Percentiles rank a stretch among this genome's conserved stretches.
phyloP scores from a whole-genome alignment of 2,797 vertebrate species.

The Squalus acanthias region DNA sequence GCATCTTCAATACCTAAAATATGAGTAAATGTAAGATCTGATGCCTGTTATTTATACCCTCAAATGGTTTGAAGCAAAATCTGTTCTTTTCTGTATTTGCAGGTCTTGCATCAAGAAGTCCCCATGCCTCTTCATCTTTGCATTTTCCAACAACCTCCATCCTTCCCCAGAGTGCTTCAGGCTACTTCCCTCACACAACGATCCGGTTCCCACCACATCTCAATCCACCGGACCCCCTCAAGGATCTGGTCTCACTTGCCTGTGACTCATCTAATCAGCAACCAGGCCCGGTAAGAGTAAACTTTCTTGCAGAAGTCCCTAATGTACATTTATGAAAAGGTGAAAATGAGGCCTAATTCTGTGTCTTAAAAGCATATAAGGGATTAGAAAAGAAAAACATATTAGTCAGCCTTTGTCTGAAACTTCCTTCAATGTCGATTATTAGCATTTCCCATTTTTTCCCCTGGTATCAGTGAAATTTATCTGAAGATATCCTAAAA shows the following conservation, averaged over 20 bases:
- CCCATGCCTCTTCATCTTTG: conserved; percentile 83
- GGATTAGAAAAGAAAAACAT: not conserved
- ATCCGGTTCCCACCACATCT: conserved; percentile 93
- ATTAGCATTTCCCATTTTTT: not conserved
- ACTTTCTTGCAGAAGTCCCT: not conserved
- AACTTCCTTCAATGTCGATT: not conserved
- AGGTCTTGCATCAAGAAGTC: conserved; percentile 79
- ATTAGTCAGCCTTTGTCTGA: not conserved
- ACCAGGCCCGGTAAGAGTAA: conserved; percentile 77
- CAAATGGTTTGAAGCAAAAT: not conserved
- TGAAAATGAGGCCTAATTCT: not conserved
- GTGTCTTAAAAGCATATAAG: not conserved
- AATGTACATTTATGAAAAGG: too few relatives aligned
- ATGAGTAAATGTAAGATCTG: not conserved
- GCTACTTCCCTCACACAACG: conserved; percentile 87
- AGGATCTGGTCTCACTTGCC: conserved; percentile 91
- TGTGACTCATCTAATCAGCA: conserved; percentile 88
- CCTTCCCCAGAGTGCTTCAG: conserved; percentile 71
- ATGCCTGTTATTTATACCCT: not conserved
- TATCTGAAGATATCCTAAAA: not conserved
- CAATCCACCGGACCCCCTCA: conserved; percentile 86
- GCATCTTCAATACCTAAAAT: not conserved
- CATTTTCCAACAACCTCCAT: conserved; percentile 85
- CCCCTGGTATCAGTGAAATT: not conserved
- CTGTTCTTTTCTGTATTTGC: conserved; percentile 34